Percentiles rank a stretch among this genome's conserved stretches.
These are phyloP conservation scores for Eleginops maclovinus DNA, from an alignment of 2,113 vertebrate genomes.

Conservation along the genomic window DNA sequence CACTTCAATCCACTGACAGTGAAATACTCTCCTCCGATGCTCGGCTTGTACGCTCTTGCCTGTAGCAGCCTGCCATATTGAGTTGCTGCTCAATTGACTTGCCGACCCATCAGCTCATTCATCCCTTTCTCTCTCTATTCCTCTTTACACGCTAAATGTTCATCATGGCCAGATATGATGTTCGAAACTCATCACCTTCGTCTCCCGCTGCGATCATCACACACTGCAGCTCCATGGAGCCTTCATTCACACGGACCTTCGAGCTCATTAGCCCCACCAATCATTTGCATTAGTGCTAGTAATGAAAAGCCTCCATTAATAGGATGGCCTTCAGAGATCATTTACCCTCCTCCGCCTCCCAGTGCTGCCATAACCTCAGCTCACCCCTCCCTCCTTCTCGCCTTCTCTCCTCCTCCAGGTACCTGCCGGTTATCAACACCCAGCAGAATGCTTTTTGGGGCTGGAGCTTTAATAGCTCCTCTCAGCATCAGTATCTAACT, in stretches of 20 bases:
- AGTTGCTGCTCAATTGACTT: slow-evolving; percentile 63
- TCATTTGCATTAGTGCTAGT: slow-evolving; percentile 73
- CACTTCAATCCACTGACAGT: slow-evolving; percentile 57
- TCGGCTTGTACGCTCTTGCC: slow-evolving; percentile 52
- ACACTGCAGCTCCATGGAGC: slow-evolving; percentile 50
- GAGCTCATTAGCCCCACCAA: slow-evolving; percentile 77
- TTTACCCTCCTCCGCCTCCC: slow-evolving; percentile 72
- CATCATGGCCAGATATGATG: slow-evolving; percentile 53
- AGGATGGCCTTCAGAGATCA: slow-evolving; percentile 79
- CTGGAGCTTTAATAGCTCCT: slow-evolving; percentile 63
- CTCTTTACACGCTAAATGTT: slow-evolving; percentile 63
- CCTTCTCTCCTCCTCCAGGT: slow-evolving; percentile 34
- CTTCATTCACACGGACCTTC: slow-evolving; percentile 58
- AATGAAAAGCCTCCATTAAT: slow-evolving; percentile 82
- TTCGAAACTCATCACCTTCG: slow-evolving; percentile 65
- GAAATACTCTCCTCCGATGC: slow-evolving; percentile 51
- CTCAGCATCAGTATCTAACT: slow-evolving; percentile 66
- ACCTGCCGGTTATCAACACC: slow-evolving; percentile 71
- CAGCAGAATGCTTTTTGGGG: slow-evolving; percentile 62
- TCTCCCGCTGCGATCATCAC: slow-evolving; percentile 63
- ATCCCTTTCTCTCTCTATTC: slow-evolving; percentile 56
- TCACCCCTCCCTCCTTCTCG: background rate
- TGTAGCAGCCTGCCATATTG: slow-evolving; percentile 56
- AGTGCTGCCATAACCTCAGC: slow-evolving; percentile 43
- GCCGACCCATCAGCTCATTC: slow-evolving; percentile 56